A percentile compares a stretch with the other conserved stretches of the same genome.
Evolutionary conservation across 2,113 vertebrate genomes (phyloP).

Genomic region (Aspidoscelis tigris): DNA sequence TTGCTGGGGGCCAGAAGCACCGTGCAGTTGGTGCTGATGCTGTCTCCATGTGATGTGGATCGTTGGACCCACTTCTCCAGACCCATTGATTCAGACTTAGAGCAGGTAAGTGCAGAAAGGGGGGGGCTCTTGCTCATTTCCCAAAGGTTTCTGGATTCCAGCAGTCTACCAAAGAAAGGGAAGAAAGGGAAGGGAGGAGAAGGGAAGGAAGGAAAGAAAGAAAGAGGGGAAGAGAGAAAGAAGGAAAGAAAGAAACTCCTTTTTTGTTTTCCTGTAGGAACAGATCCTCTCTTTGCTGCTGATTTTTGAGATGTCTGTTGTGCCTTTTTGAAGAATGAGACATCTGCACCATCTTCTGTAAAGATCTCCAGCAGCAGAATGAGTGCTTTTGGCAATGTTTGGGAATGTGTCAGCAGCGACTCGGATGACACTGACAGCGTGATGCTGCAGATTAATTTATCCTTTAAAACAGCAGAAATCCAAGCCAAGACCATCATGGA

Average conservation of each 20-base stretch:
- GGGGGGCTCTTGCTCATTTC: too few species aligned
- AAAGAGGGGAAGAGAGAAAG: too few species aligned
- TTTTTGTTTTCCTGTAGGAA: background rate
- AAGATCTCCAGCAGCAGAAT: background rate
- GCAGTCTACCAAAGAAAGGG: background rate
- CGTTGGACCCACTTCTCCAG: too few species aligned
- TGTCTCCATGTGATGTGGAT: too few species aligned
- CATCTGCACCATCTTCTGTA: background rate
- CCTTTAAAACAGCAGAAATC: background rate
- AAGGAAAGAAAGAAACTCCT: background rate
- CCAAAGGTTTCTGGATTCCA: background rate
- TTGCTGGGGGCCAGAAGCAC: too few species aligned
- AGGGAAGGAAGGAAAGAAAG: too few species aligned
- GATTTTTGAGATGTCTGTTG: background rate
- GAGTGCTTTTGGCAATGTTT: background rate
- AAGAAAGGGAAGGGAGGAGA: too few species aligned
- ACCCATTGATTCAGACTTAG: too few species aligned
- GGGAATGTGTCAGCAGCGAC: background rate
- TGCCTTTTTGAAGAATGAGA: background rate
- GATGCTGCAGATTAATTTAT: background rate
- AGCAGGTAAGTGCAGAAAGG: too few species aligned
- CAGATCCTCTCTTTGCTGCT: background rate
- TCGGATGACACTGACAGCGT: background rate
- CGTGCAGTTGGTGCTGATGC: too few species aligned
- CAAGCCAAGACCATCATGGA: conserved; percentile 2